Base-by-base conservation (phyloP, 2,888 invertebrate species). In the Hirtodrosophila trivittata region DNA sequence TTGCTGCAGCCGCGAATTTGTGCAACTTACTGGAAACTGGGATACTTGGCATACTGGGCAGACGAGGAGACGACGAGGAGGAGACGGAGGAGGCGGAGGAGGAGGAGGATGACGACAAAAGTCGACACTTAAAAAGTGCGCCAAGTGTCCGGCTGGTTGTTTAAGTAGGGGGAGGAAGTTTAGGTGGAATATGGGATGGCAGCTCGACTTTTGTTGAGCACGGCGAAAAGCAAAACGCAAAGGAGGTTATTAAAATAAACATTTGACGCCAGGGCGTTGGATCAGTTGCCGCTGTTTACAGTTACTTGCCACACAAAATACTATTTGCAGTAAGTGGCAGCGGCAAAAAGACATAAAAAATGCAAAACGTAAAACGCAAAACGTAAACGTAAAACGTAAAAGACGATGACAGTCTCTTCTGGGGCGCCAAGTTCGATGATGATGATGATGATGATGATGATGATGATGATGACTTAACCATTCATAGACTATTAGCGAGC, bases 71-170 rank as follows among this genome's bases (percentile, higher is more conserved):
- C n/a, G n/a, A n/a, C n/a, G n/a, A n/a, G n/a, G n/a, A n/a, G n/a
- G n/a, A n/a, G n/a, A n/a, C n/a, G n/a, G n/a, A n/a, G n/a, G n/a
- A n/a, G n/a, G n/a, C n/a, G n/a, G n/a, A n/a, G n/a, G n/a, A n/a
- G n/a, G n/a, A n/a, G n/a, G 28, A 16, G 33, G 12, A 32, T 5
- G 3, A 68, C 69, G 59, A 60, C 69, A 63, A 74, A 66, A 63
- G 70, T 73, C 70, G 75, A 66, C 80, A 80, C 83, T 83, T 80
- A 60, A 72, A 64, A 73, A 21, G 33, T 47, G 73, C 59, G 45
- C 45, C 72, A 56, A 75, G 70, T 75, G 82, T 49, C 49, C 55
- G 32, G 42, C 50, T 47, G 46, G 42, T 8, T 7, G 25, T 13
- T n/a, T 3, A 25, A 28, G 25, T 6, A 12, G 26, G 10, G 10